Evolutionary conservation across 1,140 invertebrate genomes (phyloP).

Genomic region (Phenacoccus solenopsis): DNA sequence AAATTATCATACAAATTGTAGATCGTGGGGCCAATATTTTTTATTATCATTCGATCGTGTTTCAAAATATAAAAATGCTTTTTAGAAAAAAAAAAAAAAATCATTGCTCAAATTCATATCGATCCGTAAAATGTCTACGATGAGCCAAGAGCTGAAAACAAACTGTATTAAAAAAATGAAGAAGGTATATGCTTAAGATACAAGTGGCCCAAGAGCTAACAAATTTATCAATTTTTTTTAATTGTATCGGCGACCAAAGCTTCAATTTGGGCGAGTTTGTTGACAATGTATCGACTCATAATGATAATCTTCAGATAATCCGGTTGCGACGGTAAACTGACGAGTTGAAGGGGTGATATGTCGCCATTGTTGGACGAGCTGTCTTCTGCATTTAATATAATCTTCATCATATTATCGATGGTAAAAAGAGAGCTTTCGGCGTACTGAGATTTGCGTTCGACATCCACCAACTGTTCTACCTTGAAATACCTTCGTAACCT

Average conservation of each 20-base stretch:
- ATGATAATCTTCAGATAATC: conserved; percentile 11
- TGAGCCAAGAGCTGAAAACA: too few relatives aligned
- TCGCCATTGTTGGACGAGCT: background rate
- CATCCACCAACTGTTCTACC: background rate
- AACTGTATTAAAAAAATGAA: too few relatives aligned
- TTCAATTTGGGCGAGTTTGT: conserved; percentile 1
- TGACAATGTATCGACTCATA: background rate
- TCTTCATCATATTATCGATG: conserved; percentile 6
- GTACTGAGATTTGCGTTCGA: background rate
- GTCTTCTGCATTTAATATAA: background rate
- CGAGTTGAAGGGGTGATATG: background rate
- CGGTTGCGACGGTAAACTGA: background rate
- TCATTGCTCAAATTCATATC: too few relatives aligned
- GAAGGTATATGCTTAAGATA: too few relatives aligned
- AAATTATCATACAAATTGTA: too few relatives aligned
- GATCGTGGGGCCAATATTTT: too few relatives aligned
- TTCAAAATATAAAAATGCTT: too few relatives aligned
- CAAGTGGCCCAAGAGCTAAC: too few relatives aligned
- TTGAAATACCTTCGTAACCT: background rate
- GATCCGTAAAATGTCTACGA: too few relatives aligned
- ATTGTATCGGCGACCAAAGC: background rate
- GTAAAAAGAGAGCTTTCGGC: background rate
- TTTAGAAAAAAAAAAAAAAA: too few relatives aligned
- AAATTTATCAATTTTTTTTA: background rate
- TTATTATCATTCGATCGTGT: too few relatives aligned